Evolutionary conservation across 2,888 invertebrate genomes (phyloP), one percentile per base, ranked within the genome.

Genomic region (Eucriotettix oculatus): DNA sequence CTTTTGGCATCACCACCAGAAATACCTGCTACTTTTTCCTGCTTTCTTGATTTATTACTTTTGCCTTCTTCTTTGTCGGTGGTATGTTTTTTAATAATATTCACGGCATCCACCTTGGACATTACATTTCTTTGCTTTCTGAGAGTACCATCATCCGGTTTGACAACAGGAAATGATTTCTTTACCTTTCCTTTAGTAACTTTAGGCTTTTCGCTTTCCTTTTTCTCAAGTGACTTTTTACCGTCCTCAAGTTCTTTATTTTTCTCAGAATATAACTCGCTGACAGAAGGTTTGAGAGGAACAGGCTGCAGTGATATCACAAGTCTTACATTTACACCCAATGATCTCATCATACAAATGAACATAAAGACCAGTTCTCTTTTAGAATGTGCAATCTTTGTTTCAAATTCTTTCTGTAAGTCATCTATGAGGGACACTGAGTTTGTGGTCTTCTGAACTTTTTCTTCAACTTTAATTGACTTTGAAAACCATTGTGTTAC

Each of bases 261-360:
- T 68, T 61, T 60, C 43, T 67, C 53, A 10, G 82, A 80, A 71
- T 80, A 80, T 57, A 89, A 73, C 67, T 86, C 84, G 58, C 79
- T 78, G 60, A 72, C 73, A 9, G 79, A 77, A 42, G 88, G 85
- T 71, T 84, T 85, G 61, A 90, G 71, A 1, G 88, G 83, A 60
- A 89, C 75, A 2, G 90, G 86, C 67, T 85, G 84, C 67, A 95
- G 79, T 64, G 91, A 90, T 57, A 89, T 76, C 63, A 95, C 82
- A 43, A 96, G 72, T 57, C 96, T 79, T 67, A 86, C 86, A 69
- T 88, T 85, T 61, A 93, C 75, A 0, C 93, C 93, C 65, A 95
- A 77, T 52, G 87, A 82, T 69, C 95, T 79, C 56, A 90, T 72
- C 68, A 90, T 77, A 40, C 84, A 79, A 44, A 92, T 77, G 73